Conservation (phyloP, 2,888 invertebrate species). For the Melanophora roralis region DNA sequence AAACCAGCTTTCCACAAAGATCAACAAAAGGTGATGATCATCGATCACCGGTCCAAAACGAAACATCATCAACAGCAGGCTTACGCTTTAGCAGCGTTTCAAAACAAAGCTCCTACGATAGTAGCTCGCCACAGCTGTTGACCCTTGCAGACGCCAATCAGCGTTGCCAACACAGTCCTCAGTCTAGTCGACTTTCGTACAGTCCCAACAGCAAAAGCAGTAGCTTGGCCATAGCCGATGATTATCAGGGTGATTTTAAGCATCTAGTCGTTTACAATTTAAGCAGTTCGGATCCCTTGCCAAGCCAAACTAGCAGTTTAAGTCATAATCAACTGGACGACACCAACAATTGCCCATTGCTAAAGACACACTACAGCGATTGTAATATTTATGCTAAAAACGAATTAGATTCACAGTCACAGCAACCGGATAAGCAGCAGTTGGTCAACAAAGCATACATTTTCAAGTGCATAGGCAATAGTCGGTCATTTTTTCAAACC, state of each 20-base stretch:
- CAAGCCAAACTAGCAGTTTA: constrained; percentile 66
- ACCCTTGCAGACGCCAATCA: constrained; percentile 58
- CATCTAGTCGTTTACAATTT: constrained; percentile 69
- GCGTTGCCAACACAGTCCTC: constrained; percentile 64
- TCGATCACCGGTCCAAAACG: constrained; percentile 62
- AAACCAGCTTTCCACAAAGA: constrained; percentile 50
- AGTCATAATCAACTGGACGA: constrained; percentile 48
- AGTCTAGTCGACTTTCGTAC: constrained; percentile 60
- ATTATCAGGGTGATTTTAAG: constrained; percentile 61
- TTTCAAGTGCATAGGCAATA: constrained; percentile 76
- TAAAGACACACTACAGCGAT: constrained; percentile 76
- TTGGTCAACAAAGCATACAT: constrained; percentile 76
- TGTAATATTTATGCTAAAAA: constrained; percentile 73
- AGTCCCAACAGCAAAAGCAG: constrained; percentile 60
- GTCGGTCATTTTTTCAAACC: constrained; percentile 76
- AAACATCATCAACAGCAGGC: constrained; percentile 66
- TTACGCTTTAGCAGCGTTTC: constrained; percentile 69
- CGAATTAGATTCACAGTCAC: constrained; percentile 69
- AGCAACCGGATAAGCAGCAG: constrained; percentile 73
- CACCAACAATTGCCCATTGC: constrained; percentile 63
- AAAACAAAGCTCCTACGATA: constrained; percentile 74
- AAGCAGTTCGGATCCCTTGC: constrained; percentile 70
- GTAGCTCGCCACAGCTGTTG: constrained; percentile 63
- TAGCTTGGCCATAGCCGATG: constrained; percentile 60
- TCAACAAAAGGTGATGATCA: constrained; percentile 69